These are phyloP conservation scores for Microdon myrmicae DNA, from an alignment of 2,888 invertebrate species.

Conservation along the genomic window DNA sequence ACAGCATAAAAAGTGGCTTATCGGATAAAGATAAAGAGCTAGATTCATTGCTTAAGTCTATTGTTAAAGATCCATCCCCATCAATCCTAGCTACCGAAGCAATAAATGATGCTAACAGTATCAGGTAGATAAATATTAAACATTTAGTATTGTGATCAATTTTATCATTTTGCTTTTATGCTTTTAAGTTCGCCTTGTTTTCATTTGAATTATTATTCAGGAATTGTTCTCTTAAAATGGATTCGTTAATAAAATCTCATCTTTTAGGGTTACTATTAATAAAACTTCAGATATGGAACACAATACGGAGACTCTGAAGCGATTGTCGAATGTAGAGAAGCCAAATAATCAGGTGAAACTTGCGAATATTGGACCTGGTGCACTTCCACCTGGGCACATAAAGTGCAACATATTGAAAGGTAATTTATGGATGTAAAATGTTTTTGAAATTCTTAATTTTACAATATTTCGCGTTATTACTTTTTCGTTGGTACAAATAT, in stretches of 20 bases:
- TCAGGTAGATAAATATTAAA: conserved; percentile 64
- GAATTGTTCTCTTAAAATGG: conserved; percentile 16
- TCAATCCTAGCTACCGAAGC: conserved; percentile 71
- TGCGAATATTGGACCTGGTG: conserved; percentile 72
- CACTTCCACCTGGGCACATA: conserved; percentile 88
- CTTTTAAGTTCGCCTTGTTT: conserved; percentile 10
- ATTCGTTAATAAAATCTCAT: conserved; percentile 17
- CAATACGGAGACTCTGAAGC: conserved; percentile 75
- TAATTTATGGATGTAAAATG: too few relatives aligned
- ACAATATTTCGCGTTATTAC: too few relatives aligned
- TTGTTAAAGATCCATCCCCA: conserved; percentile 75
- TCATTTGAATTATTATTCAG: conserved; percentile 6
- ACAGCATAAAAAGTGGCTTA: conserved; percentile 67
- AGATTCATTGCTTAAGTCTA: conserved; percentile 81
- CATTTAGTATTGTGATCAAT: conserved; percentile 25
- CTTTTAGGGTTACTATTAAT: conserved; percentile 66
- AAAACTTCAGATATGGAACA: conserved; percentile 69
- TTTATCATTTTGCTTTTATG: conserved; percentile 20
- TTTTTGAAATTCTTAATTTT: too few relatives aligned
- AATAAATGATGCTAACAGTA: conserved; percentile 70
- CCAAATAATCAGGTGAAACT: conserved; percentile 78
- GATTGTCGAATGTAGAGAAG: conserved; percentile 72
- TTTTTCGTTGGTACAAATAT: too few relatives aligned
- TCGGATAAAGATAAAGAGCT: conserved; percentile 73
- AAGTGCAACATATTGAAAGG: conserved; percentile 96